Percentiles rank a stretch among this genome's conserved stretches.
These are phyloP conservation scores for Cryptotis parvus DNA, from an alignment of 2,113 vertebrate genomes.

Conservation along the genomic window DNA sequence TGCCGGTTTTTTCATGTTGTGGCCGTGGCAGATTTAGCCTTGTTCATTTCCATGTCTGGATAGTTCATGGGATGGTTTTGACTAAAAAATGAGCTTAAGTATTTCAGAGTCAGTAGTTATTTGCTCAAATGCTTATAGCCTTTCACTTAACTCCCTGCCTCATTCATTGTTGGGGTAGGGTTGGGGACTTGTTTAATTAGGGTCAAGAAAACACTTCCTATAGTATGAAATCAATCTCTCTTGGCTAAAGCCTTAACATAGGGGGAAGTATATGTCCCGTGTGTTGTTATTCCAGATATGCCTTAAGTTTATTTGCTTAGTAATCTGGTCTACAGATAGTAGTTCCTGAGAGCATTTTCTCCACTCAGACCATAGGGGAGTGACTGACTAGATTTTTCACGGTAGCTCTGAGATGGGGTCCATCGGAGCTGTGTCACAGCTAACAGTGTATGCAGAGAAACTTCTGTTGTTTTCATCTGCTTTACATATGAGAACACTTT, in stretches of 20 bases:
- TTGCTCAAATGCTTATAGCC: slow-evolving; percentile 12
- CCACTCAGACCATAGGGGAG: not conserved
- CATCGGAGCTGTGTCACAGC: not conserved
- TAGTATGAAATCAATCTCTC: not conserved
- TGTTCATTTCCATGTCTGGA: slow-evolving; percentile 44
- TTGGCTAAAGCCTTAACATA: slow-evolving; percentile 37
- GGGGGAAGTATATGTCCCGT: not conserved
- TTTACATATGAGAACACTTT: slow-evolving; percentile 2
- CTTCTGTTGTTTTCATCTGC: not conserved
- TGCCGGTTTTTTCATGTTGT: slow-evolving; percentile 85
- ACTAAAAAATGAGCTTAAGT: not conserved
- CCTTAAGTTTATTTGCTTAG: slow-evolving; percentile 60
- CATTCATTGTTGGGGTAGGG: no score
- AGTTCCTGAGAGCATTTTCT: not conserved
- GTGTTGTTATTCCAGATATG: slow-evolving; percentile 47
- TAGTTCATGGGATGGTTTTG: not conserved
- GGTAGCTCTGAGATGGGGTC: slow-evolving; percentile 7
- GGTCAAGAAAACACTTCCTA: not conserved
- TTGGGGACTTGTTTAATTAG: not conserved
- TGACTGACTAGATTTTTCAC: not conserved
- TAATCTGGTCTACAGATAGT: not conserved
- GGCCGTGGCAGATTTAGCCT: slow-evolving; percentile 83
- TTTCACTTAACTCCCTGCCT: not conserved
- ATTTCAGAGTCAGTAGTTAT: not conserved
- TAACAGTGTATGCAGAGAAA: not conserved